Conservation (phyloP, 2,888 invertebrate genomes). For the Cistogaster globosa region DNA sequence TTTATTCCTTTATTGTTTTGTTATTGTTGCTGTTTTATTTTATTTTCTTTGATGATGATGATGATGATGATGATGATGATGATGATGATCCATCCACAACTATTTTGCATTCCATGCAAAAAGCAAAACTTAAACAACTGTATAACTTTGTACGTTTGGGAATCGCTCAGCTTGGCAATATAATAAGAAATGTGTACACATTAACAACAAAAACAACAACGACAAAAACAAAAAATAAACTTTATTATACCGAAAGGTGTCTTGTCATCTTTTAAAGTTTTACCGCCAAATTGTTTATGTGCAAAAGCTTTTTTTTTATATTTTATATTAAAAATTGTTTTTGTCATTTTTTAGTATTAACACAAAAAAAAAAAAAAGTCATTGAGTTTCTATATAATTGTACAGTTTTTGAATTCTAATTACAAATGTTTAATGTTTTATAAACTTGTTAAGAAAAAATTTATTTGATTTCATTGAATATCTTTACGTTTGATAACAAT, state of each 20-base stretch:
- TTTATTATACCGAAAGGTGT: constrained; percentile 71
- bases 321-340: constrained; percentile 45
- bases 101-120: constrained; percentile 70
- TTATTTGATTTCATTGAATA: constrained; percentile 40
- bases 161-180: constrained; percentile 59
- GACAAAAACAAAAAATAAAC: constrained; percentile 29
- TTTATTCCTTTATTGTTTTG: constrained; percentile 36
- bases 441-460: constrained; percentile 16
- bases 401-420: constrained; percentile 69
- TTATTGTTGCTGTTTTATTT: constrained; percentile 2
- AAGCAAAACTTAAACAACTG: constrained; percentile 29
- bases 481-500: constrained; percentile 32
- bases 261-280: constrained; percentile 69
- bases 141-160: constrained; percentile 50
- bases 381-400: constrained; percentile 63
- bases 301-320: constrained; percentile 31
- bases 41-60: constrained; percentile 46
- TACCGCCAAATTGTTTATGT: constrained; percentile 58
- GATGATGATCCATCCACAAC: constrained; percentile 59
- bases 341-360: constrained; percentile 14
- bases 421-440: constrained; percentile 34
- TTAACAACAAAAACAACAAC: constrained; percentile 35
- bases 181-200: too few relatives aligned
- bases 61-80: constrained; percentile 17
- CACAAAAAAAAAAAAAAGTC: constrained; percentile 44